Base-by-base conservation (phyloP, 2,888 invertebrate species). In the Ephialtes manifestator region DNA sequence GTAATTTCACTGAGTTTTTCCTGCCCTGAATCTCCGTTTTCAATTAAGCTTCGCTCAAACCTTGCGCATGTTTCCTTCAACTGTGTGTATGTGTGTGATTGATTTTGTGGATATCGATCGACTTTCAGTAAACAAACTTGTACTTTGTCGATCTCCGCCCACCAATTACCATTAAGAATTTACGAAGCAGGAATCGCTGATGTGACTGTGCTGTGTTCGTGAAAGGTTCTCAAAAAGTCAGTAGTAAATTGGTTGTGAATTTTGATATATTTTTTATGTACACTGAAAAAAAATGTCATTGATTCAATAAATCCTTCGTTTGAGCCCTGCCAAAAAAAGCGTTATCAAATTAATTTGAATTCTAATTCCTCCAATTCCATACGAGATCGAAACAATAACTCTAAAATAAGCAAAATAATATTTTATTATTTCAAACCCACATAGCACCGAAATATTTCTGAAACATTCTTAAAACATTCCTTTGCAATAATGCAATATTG, bases 91-190 rank as follows among this genome's bases (percentile, higher is more conserved):
- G 15, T 35, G 15, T 35, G 55, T 51, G 51, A 18, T 67, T 24
- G 43, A 79, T 85, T 79, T 63, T 35, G 20, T 11, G 46, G 7
- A 20, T 65, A 83, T 85, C 83, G 83, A 85, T 83, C 72, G 74
- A 70, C 20, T 60, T 70, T 48, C 48, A 31, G 48, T 55, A 46
- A 83, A 55, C 39, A 67, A 65, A 67, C 75, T 65, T 24, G 60
- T 53, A 55, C 68, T 60, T 55, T 28, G 58, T 58, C 46, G 31
- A 67, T 31, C n/a, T 77, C 43, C 53, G 51, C 28, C 39, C 63
- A 53, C 79, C 53, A 77, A 77, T 75, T 72, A 53, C n/a, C 72
- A 53, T 72, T 10, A 48, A 70, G 15, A 81, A 71, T 78, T 68
- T 28, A 78, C 67, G 71, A 76, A 71, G 20, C 74, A n/a, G 71